These are phyloP conservation scores for Galerucella nymphaeae DNA, from an alignment of 2,888 invertebrate species.

Conservation along the genomic window DNA sequence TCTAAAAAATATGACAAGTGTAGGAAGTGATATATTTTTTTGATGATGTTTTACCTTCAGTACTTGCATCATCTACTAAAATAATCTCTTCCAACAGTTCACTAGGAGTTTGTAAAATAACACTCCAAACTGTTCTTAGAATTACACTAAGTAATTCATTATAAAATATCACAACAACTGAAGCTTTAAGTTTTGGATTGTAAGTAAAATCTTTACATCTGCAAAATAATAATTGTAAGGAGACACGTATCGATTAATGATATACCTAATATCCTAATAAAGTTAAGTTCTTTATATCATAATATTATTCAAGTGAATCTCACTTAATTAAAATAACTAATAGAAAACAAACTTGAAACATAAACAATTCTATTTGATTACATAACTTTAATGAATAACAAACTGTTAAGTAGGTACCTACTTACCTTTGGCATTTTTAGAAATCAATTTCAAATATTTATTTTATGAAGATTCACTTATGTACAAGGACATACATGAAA, in stretches of 20 bases:
- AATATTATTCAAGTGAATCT: too few species aligned
- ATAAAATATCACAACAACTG: constrained; percentile 79
- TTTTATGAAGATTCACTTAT: too few species aligned
- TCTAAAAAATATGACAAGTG: constrained; percentile 62
- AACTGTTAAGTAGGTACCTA: too few species aligned
- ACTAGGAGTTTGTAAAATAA: constrained; percentile 80
- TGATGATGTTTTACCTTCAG: constrained; percentile 68
- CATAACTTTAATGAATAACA: too few species aligned
- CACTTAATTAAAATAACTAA: too few species aligned
- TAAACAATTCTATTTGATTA: too few species aligned
- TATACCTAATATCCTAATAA: too few species aligned
- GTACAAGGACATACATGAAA: too few species aligned
- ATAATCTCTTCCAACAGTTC: constrained; percentile 89
- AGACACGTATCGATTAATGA: neutral
- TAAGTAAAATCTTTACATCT: constrained; percentile 73
- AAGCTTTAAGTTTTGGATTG: constrained; percentile 74
- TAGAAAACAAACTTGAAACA: neutral
- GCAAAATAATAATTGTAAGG: constrained; percentile 52
- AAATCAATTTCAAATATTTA: too few species aligned
- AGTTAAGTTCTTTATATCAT: too few species aligned
- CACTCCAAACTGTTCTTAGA: constrained; percentile 87
- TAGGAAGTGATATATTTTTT: too few species aligned
- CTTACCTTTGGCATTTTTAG: too few species aligned
- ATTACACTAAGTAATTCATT: constrained; percentile 83
- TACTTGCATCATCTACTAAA: constrained; percentile 94